phyloP scores from a whole-genome alignment of 1,140 invertebrate genomes.

The Diachasmimorpha longicaudata region DNA sequence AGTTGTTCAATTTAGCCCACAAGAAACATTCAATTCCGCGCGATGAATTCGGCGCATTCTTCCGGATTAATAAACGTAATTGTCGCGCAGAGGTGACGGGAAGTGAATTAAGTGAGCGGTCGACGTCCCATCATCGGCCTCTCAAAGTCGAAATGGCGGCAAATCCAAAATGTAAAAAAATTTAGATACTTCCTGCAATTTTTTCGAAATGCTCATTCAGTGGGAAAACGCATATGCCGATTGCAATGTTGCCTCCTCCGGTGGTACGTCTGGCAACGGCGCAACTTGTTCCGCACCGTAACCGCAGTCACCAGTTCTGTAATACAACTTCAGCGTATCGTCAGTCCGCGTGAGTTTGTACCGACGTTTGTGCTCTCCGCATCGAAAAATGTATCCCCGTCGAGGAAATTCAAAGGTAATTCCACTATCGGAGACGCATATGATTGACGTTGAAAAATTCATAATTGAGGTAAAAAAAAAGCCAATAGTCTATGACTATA shows the following conservation, averaged over 20 bases:
- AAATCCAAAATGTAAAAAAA: too few species aligned
- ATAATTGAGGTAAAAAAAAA: constrained; percentile 53
- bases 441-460: constrained; percentile 56
- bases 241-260: neutral
- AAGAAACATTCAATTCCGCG: neutral
- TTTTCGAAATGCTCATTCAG: too few species aligned
- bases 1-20: neutral
- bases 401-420: neutral
- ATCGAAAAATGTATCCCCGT: neutral
- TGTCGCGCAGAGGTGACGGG: neutral
- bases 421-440: neutral
- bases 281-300: neutral
- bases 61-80: neutral
- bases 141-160: too few species aligned
- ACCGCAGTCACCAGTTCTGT: neutral
- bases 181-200: too few species aligned
- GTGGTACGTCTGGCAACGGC: neutral
- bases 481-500: constrained; percentile 54
- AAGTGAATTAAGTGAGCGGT: neutral
- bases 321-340: neutral
- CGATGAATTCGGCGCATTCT: neutral
- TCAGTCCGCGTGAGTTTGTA: neutral
- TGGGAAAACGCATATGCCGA: neutral
- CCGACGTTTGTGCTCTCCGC: neutral
- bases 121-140: neutral